Conservation (phyloP, 2,888 invertebrate genomes). For the Tridacna crocea region DNA sequence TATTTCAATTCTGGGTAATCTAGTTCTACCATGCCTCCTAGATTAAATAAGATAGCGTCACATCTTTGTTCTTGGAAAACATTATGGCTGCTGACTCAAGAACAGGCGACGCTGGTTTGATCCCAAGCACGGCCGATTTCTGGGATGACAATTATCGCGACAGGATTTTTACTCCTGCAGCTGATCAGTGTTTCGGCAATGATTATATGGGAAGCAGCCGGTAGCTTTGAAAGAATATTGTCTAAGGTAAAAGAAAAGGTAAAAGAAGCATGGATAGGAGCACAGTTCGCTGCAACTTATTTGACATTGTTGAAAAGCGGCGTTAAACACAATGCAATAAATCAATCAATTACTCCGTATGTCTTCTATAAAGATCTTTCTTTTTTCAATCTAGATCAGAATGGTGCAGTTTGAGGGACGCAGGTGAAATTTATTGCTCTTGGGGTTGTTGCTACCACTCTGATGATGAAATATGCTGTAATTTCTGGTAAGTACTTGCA, state of each 20-base stretch:
- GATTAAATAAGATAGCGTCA: no score
- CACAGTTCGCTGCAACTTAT: not conserved
- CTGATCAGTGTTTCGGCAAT: no score
- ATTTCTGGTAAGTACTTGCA: not conserved
- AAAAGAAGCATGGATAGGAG: not conserved
- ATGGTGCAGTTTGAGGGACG: not conserved
- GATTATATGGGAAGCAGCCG: not conserved
- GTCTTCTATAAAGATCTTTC: no score
- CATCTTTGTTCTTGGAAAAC: no score
- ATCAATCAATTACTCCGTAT: no score
- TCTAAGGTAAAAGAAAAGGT: not conserved
- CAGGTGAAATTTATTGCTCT: conserved; percentile 4
- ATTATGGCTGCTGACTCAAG: no score
- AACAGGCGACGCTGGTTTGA: no score
- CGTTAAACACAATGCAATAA: not conserved
- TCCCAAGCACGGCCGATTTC: no score
- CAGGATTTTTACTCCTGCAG: no score
- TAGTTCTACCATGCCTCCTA: no score
- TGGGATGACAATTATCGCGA: no score
- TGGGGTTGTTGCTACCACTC: conserved; percentile 20
- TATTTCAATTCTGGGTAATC: no score
- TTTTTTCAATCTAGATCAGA: not conserved
- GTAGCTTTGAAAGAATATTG: not conserved
- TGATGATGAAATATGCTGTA: conserved; percentile 14
- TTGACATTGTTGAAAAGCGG: conserved; percentile 3